Conservation (phyloP, 2,113 vertebrate genomes). For the Eretmochelys imbricata region DNA sequence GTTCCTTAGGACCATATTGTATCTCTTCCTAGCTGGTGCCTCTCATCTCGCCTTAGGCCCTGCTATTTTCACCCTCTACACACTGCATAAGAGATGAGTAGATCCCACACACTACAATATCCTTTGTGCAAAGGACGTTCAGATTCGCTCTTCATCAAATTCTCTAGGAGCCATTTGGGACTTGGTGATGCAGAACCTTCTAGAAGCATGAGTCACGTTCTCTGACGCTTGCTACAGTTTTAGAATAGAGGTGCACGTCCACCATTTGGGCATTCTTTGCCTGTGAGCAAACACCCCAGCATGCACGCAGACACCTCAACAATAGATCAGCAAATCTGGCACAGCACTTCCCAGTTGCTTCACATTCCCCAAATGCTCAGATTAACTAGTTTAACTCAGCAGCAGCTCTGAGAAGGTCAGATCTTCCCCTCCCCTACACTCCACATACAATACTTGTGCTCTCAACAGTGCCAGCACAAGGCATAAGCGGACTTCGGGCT, state of each 20-base stretch:
- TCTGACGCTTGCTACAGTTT: fast-evolving
- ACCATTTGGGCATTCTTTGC: not conserved
- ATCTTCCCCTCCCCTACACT: not conserved
- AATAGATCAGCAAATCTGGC: not conserved
- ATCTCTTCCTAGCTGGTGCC: not conserved
- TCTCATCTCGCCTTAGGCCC: not conserved
- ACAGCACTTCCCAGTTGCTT: not conserved
- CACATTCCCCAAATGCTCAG: not conserved
- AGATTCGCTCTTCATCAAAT: not conserved
- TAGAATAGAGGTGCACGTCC: not conserved
- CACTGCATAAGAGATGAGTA: not conserved
- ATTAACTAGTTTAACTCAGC: not conserved
- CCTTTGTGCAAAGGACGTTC: not conserved
- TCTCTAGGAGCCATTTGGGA: not conserved
- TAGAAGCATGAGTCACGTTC: fast-evolving
- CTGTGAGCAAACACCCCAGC: not conserved
- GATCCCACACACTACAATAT: not conserved
- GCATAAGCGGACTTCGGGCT: not conserved
- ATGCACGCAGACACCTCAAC: not conserved
- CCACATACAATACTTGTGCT: not conserved
- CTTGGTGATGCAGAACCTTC: not conserved
- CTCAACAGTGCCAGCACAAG: not conserved
- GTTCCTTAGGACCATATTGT: not conserved
- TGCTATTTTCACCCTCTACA: not conserved
- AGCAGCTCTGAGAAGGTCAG: not conserved